phyloP scores from a whole-genome alignment of 2,888 invertebrate genomes.

The Dendrolimus houi region DNA sequence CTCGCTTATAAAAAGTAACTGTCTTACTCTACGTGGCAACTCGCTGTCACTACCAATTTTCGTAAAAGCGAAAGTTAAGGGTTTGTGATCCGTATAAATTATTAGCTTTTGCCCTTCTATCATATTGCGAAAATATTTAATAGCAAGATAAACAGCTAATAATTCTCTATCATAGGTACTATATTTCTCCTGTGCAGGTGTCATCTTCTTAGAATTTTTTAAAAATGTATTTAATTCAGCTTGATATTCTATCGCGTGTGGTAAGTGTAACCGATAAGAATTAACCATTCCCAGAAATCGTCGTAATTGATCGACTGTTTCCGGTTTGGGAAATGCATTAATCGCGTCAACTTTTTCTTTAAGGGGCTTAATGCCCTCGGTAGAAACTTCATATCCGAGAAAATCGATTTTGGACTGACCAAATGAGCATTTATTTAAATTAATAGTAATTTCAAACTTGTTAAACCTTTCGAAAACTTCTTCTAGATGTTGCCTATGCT shows the following conservation, averaged over 20 bases:
- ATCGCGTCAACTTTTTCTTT: constrained; percentile 13
- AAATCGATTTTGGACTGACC: constrained; percentile 10
- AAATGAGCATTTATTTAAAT: constrained; percentile 14
- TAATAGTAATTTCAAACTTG: too few relatives aligned
- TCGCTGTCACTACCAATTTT: constrained; percentile 3
- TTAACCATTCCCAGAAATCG: constrained; percentile 31
- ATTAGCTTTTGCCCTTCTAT: constrained; percentile 6
- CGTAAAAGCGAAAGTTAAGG: constrained; percentile 8
- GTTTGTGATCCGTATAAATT: constrained; percentile 10
- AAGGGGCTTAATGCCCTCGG: constrained; percentile 9
- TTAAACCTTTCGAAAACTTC: too few relatives aligned
- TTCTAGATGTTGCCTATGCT: too few relatives aligned
- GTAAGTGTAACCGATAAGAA: constrained; percentile 31
- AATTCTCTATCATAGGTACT: constrained; percentile 1
- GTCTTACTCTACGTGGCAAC: neutral
- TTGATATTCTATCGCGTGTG: constrained; percentile 13
- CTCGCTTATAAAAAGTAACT: too few relatives aligned
- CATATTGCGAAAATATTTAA: constrained; percentile 7
- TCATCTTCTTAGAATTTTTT: constrained; percentile 5
- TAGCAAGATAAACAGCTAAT: constrained; percentile 1
- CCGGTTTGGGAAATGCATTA: constrained; percentile 8
- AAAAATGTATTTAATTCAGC: constrained; percentile 5
- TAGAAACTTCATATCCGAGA: constrained; percentile 13
- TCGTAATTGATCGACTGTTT: constrained; percentile 9
- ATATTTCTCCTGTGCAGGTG: too few relatives aligned